phyloP scores from a whole-genome alignment of 2,888 invertebrate genomes.

The Agriopis leucophaearia region DNA sequence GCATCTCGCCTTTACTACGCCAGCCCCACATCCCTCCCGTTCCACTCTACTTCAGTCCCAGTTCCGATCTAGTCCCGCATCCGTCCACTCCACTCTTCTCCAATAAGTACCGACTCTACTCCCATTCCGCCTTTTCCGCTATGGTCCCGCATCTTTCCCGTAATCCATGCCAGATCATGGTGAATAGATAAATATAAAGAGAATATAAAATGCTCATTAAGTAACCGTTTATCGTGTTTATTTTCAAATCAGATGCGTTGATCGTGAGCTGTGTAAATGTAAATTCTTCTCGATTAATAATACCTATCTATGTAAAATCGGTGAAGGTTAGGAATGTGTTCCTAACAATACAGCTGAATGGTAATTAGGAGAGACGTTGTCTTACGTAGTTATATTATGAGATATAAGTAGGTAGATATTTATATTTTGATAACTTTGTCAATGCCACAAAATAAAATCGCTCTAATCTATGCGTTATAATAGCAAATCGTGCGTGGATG shows the following conservation, averaged over 20 bases:
- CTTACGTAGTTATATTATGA: slow-evolving; percentile 29
- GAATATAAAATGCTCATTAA: slow-evolving; percentile 29
- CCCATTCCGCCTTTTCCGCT: too few species aligned
- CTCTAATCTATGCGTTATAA: too few species aligned
- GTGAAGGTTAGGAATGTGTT: slow-evolving; percentile 56
- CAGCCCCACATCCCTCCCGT: too few species aligned
- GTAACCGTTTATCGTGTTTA: slow-evolving; percentile 21
- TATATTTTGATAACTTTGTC: neutral
- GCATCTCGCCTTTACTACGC: too few species aligned
- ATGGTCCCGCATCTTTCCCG: too few species aligned
- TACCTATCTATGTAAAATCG: slow-evolving; percentile 45
- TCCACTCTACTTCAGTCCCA: too few species aligned
- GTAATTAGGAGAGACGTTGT: slow-evolving; percentile 52
- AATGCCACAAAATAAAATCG: too few species aligned
- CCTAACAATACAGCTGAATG: slow-evolving; percentile 45
- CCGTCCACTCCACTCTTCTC: too few species aligned
- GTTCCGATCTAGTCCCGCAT: too few species aligned
- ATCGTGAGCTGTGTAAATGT: slow-evolving; percentile 31
- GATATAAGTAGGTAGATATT: neutral
- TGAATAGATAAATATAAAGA: slow-evolving; percentile 26
- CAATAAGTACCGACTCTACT: too few species aligned
- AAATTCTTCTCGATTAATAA: slow-evolving; percentile 31
- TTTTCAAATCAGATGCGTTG: slow-evolving; percentile 28
- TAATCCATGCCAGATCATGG: slow-evolving; percentile 14
- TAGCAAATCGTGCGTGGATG: too few species aligned